Conservation (phyloP, 1,140 invertebrate genomes). For the Aporrectodea caliginosa region DNA sequence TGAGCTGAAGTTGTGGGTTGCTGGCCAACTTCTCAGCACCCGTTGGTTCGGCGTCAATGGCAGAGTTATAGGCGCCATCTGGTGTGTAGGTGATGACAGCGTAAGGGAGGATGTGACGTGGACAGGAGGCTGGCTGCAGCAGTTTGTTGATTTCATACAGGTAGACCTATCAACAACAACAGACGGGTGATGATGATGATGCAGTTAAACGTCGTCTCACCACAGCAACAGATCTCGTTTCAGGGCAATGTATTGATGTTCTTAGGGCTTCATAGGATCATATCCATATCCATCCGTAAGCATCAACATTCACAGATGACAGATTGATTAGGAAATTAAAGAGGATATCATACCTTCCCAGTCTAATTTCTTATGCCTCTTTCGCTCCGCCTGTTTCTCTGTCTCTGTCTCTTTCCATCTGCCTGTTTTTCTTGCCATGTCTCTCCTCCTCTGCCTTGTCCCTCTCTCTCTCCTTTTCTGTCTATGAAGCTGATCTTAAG, state of each 20-base stretch:
- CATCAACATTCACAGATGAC: not conserved
- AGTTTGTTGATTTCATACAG: conserved; percentile 34
- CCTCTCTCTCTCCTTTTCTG: no score
- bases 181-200: not conserved
- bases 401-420: no score
- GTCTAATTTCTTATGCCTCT: no score
- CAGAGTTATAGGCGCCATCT: conserved; percentile 12
- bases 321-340: not conserved
- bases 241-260: not conserved
- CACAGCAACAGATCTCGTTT: not conserved
- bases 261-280: not conserved
- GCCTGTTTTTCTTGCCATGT: no score
- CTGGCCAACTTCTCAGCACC: conserved; percentile 16
- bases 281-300: not conserved
- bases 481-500: no score
- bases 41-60: conserved; percentile 12
- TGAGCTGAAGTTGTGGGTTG: conserved; percentile 26
- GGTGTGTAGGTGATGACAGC: conserved; percentile 29
- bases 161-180: conserved; percentile 21
- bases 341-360: no score
- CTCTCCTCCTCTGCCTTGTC: no score
- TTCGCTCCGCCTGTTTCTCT: no score
- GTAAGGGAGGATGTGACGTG: conserved; percentile 25
- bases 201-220: not conserved
- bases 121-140: conserved; percentile 24